Evolutionary conservation across 2,797 vertebrate species (phyloP), one percentile per base, ranked within the genome.

Genomic region (Hippoglossus hippoglossus): DNA sequence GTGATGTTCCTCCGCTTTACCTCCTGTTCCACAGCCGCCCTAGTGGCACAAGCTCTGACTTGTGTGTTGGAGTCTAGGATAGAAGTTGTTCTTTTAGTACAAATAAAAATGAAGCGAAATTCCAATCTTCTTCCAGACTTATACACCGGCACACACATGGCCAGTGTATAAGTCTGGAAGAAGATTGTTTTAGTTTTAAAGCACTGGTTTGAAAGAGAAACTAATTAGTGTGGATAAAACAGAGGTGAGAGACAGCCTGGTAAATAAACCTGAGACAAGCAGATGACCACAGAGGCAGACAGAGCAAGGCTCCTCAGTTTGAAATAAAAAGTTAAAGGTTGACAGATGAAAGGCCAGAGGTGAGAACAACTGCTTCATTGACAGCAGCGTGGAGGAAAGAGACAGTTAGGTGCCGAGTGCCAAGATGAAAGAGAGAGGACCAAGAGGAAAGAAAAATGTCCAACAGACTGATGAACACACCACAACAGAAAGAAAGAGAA

Each of bases 311-410:
- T 21, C 16, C 24, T 51, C 24, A 9, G 58, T 24, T 8, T 19
- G 28, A 49, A 22, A 47, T 15, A 24, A 39, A 18, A 53, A 28
- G 36, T 31, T 2, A 36, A 11, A 16, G 19, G 31, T 24, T 2
- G 44, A 67, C 8, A 34, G 44, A 62, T 52, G 25, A 62, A 61
- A 57, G 28, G 41, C 31, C 16, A 46, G 22, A 73, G 56, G 39
- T 54, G 53, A 57, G 46, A 65, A 22, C 51, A 51, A 34, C n/a
- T n/a, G 21, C 41, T 19, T 34, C 31, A 34, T 34, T 8, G 31
- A 34, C 8, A 34, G 31, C 7, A 34, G 31, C 8, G 31, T 8
- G 24, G 22, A 53, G 39, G 62, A 67, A 34, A 60, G 46, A 68
- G 47, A 57, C 51, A 55, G n/a, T 24, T 6, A 65, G 47, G 51